Base-by-base conservation (phyloP, 92 coral and sea anemone genomes). In the Siderastrea siderea region DNA sequence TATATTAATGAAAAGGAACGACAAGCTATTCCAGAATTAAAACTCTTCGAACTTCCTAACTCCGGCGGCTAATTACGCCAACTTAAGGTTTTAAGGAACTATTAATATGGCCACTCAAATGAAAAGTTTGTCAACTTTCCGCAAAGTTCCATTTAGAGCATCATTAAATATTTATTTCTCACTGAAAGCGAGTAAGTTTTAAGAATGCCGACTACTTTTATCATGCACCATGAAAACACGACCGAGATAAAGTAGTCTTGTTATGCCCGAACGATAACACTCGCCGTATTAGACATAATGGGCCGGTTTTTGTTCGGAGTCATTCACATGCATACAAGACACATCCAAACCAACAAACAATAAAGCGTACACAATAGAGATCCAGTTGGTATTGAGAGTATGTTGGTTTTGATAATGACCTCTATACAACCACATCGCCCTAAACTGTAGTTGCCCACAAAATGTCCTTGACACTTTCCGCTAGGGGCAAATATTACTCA, bases 271-370 rank as follows among this genome's bases (percentile, higher is more conserved):
- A 49, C 12, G 80, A 73, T 73, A 84, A 47, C 80, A 60, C 73
- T 74, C 80, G 47, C 12, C 87, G 73, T 71, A 84, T 73, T 74
- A 74, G 66, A 26, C 38, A 63, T 84, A 84, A 84, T 84, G 81
- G 87, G 55, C 75, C 46, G 15, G 71, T 16, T 87, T 91, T 86
- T 91, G 90, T 91, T 87, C 78, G 44, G 47, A 70, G 52, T 57
- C 91, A 91, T 82, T 83, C 94, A 74, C 81, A 64, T 86, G 77
- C 80, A 81, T 77, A 75, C 82, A 53, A 75, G 71, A 82, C 81
- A 91, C 84, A 81, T 62, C 83, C 66, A 62, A 87, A 26, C 67
- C 88, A 71, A 82, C 71, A 84, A 84, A 84, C 87, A 74, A 84
- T 84, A 50, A 16, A 26, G 7, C 64, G 3, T n/a, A 38, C 61